Percentiles rank a stretch among this genome's conserved stretches.
Conservation (phyloP, 2,113 vertebrate species). For the Muscicapa adusta region DNA sequence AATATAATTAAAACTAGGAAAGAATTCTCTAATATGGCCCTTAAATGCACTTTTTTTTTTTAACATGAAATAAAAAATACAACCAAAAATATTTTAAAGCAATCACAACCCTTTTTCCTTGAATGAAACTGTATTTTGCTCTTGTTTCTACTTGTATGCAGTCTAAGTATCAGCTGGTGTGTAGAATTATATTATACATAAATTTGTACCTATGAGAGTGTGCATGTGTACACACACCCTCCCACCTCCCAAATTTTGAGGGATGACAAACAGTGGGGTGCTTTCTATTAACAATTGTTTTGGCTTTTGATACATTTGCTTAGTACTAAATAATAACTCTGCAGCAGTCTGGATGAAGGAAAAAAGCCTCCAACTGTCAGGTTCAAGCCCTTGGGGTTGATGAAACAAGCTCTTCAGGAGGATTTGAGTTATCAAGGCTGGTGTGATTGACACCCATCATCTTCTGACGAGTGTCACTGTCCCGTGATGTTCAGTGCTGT, state of each 20-base stretch:
- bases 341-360: neutral
- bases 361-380: neutral
- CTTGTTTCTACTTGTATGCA: neutral
- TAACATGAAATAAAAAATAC: neutral
- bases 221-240: fast-evolving
- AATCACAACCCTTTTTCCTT: neutral
- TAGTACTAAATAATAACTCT: neutral
- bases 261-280: neutral
- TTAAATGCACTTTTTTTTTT: neutral
- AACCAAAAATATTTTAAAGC: neutral
- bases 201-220: neutral
- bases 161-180: neutral
- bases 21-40: neutral
- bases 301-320: neutral
- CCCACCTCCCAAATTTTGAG: neutral
- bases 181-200: neutral
- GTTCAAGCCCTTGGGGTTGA: neutral
- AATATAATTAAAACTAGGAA: neutral
- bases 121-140: neutral
- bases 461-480: neutral
- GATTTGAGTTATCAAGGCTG: neutral
- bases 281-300: neutral
- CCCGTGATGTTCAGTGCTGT: fast-evolving
- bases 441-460: neutral
- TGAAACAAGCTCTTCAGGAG: neutral